phyloP scores from a whole-genome alignment of 2,113 vertebrate species.

The Passer montanus region DNA sequence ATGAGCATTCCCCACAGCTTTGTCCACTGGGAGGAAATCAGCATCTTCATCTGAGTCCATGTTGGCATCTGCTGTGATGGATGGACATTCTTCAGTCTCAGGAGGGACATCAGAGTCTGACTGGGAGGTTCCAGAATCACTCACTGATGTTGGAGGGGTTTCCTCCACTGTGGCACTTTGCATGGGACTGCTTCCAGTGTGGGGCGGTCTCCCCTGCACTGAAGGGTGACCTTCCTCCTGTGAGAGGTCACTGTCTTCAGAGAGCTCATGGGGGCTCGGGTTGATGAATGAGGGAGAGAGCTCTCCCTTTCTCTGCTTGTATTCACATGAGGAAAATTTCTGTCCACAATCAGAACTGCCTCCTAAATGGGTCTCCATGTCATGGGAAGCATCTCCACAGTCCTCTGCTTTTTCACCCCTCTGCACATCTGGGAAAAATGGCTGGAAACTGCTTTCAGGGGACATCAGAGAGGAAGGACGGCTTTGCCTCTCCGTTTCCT shows the following conservation, averaged over 20 bases:
- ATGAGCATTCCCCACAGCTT: constrained; percentile 79
- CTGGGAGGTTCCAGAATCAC: constrained; percentile 91
- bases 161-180: constrained; percentile 79
- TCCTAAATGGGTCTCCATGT: constrained; percentile 68
- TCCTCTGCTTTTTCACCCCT: constrained; percentile 66
- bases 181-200: constrained; percentile 42
- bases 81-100: constrained; percentile 91
- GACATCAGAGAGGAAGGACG: constrained; percentile 84
- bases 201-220: constrained; percentile 77
- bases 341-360: constrained; percentile 73
- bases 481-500: constrained; percentile 78
- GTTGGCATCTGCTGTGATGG: constrained; percentile 90
- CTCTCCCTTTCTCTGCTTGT: constrained; percentile 84
- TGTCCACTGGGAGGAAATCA: constrained; percentile 92
- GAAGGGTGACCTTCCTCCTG: constrained; percentile 79
- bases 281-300: constrained; percentile 96
- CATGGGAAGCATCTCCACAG: constrained; percentile 75
- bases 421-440: constrained; percentile 70
- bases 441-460: constrained; percentile 79
- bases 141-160: constrained; percentile 92
- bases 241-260: constrained; percentile 86
- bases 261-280: constrained; percentile 83
- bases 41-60: constrained; percentile 92
- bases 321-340: constrained; percentile 78
- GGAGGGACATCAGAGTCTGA: constrained; percentile 92